These are phyloP conservation scores for Psammodynastes pulverulentus DNA, from an alignment of 2,113 vertebrate genomes.

Conservation along the genomic window DNA sequence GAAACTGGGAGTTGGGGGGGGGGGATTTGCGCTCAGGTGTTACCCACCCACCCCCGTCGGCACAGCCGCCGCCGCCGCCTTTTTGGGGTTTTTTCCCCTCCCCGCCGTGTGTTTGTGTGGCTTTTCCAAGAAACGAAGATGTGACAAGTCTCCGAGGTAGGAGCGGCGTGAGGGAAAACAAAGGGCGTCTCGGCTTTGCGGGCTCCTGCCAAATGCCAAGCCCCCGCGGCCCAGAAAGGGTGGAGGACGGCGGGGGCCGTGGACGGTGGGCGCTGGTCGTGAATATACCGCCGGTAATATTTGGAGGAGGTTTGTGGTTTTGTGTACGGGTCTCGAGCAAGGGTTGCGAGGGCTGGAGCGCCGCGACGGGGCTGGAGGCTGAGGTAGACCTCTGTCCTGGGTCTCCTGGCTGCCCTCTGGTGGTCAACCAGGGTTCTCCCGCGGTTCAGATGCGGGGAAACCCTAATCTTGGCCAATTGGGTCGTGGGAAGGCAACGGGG, in stretches of 20 bases:
- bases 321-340: neutral
- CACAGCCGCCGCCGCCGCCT: neutral
- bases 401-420: neutral
- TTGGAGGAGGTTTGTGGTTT: neutral
- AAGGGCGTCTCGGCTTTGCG: conserved; percentile 64
- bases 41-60: neutral
- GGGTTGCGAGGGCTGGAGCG: neutral
- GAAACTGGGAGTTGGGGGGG: conserved; percentile 54
- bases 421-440: neutral
- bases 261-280: conserved; percentile 15
- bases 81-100: neutral
- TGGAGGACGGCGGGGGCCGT: conserved; percentile 16
- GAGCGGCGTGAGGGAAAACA: conserved; percentile 68
- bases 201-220: conserved; percentile 52
- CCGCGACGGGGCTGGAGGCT: neutral
- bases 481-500: neutral
- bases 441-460: neutral
- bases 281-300: conserved; percentile 6
- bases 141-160: conserved; percentile 78
- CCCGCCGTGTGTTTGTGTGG: conserved; percentile 18
- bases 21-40: conserved; percentile 2
- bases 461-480: neutral
- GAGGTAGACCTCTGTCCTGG: neutral
- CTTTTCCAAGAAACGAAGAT: conserved; percentile 70
- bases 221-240: conserved; percentile 7